Base-by-base conservation (phyloP, 2,113 vertebrate genomes). In the Ceratotherium simum region DNA sequence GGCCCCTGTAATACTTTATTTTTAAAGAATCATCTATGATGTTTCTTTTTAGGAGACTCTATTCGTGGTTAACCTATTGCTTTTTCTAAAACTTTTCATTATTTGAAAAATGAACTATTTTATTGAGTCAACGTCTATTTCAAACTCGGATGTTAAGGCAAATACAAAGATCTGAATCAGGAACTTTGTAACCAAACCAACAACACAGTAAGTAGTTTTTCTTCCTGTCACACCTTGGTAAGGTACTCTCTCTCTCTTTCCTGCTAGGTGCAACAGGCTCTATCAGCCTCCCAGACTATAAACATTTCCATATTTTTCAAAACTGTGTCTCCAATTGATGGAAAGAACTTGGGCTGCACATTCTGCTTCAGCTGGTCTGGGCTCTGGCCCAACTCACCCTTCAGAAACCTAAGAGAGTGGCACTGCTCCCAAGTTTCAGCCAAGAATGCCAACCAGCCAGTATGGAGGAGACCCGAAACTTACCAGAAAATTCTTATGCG, bases 121-220 rank as follows among this genome's bases (percentile, higher is more conserved):
- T 76, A 91, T 85, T 96, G 42, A 25, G 91, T 98, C 36, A 85
- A 85, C 33, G 31, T 7, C 58, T 95, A 89, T 73, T 97, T 91
- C 42, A 96, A 96, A 96, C 20, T 94, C 14, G 17, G 25, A 21
- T 79, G 27, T 92, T 76, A 96, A 89, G 72, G 36, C 42, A 96
- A 97, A 97, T 76, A 96, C n/a, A 83, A 96, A 94, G 78, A 95
- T 51, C 65, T 85, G 67, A 90, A 95, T 91, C 29, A 69, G 67
- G 42, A 89, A 92, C 76, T 91, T 36, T 86, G 39, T 91, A 78
- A 95, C 42, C 72, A 96, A 81, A 82, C 60, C 51, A 93, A 86
- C 25, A 94, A 92, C 39, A 91, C 7, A 89, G 65, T 91, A 81
- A 96, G 65, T 67, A 96, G n/a, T 91, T 93, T 95, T 93, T 93